Evolutionary conservation across 2,113 vertebrate genomes (phyloP).

Genomic region (Penelope pileata): DNA sequence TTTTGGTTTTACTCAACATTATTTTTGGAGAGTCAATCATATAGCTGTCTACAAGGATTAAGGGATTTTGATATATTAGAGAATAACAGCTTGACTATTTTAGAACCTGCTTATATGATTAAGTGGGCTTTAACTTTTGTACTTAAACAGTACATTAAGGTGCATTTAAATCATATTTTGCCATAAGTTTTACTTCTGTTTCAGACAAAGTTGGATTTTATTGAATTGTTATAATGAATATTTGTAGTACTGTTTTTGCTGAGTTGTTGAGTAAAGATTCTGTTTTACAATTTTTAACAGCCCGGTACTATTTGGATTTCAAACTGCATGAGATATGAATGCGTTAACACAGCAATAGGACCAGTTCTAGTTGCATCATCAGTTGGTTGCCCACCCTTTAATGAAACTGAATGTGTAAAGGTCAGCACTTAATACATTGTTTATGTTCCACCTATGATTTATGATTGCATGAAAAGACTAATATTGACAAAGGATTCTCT

Average conservation of each 20-base stretch:
- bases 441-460: neutral
- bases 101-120: neutral
- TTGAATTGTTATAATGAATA: neutral
- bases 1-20: neutral
- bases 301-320: conserved; percentile 88
- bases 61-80: neutral
- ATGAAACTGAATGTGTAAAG: conserved; percentile 95
- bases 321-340: conserved; percentile 89
- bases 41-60: neutral
- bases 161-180: neutral
- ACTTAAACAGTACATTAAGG: neutral
- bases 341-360: conserved; percentile 84
- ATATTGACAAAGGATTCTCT: neutral
- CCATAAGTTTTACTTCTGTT: neutral
- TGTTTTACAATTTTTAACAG: conserved; percentile 58
- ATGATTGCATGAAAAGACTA: neutral
- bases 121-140: neutral
- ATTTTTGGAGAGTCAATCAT: neutral
- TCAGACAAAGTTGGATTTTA: neutral
- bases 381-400: conserved; percentile 93
- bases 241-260: neutral
- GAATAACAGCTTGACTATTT: neutral
- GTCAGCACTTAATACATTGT: conserved; percentile 72
- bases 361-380: conserved; percentile 89
- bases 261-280: neutral